phyloP scores from a whole-genome alignment of 2,797 vertebrate genomes.

The Sebastes melanostomus region DNA sequence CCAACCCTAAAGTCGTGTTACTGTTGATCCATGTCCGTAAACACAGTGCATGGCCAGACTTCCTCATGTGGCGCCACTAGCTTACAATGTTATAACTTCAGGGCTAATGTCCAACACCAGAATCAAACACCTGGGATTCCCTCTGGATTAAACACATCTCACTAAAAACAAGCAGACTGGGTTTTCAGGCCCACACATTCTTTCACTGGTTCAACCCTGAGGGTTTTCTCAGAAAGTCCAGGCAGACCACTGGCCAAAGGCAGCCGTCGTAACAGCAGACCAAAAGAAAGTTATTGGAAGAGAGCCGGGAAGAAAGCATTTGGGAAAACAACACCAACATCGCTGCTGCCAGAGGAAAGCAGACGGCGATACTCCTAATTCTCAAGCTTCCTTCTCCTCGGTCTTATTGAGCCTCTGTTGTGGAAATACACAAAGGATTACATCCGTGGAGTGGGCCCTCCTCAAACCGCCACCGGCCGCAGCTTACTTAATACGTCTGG shows the following conservation, averaged over 20 bases:
- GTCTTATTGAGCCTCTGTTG: conserved; percentile 45
- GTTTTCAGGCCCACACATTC: conserved; percentile 24
- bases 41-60: neutral
- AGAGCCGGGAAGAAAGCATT: neutral
- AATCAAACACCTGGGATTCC: neutral
- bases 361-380: conserved; percentile 2
- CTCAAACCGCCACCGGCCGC: conserved; percentile 40
- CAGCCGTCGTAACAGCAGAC: conserved; percentile 8
- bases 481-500: conserved; percentile 40
- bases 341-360: conserved; percentile 20
- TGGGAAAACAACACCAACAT: conserved; percentile 17
- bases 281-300: conserved; percentile 9
- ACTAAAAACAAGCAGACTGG: neutral
- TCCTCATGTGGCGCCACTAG: neutral
- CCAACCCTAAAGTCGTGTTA: neutral
- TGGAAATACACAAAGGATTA: conserved; percentile 68
- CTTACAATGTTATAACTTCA: neutral
- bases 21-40: neutral
- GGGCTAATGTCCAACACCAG: neutral
- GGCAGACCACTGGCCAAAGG: conserved; percentile 20
- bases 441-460: conserved; percentile 24
- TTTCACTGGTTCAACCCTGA: conserved; percentile 12
- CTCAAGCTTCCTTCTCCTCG: conserved; percentile 17
- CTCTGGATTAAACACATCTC: neutral
- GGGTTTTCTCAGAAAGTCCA: conserved; percentile 35